A percentile compares a stretch with the other conserved stretches of the same genome.
These are phyloP conservation scores for Axinella damicornis DNA, from an alignment of 37 sponge, comb jelly and placozoan genomes.

Conservation along the genomic window DNA sequence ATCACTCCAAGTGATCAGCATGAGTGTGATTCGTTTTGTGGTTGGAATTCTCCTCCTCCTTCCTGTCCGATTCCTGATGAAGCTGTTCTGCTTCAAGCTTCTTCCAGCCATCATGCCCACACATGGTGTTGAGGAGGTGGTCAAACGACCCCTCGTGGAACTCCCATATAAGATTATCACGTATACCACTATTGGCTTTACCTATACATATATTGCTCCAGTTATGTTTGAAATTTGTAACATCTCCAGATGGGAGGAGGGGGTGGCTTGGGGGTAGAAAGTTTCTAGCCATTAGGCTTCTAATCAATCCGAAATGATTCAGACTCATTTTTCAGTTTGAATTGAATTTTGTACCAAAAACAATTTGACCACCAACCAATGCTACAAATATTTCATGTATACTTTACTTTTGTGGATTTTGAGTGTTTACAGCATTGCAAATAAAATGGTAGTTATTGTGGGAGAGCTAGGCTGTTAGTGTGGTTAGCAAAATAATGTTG, in stretches of 20 bases:
- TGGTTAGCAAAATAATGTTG: no score
- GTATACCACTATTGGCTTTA: constrained; percentile 81
- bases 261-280: not conserved
- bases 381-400: no score
- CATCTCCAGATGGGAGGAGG: constrained; percentile 43
- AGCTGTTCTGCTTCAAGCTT: constrained; percentile 81
- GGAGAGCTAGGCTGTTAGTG: no score
- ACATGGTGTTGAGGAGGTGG: constrained; percentile 72
- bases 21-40: constrained; percentile 67
- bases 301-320: no score
- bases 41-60: constrained; percentile 83
- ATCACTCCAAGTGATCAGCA: constrained; percentile 41
- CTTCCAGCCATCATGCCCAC: constrained; percentile 89
- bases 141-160: constrained; percentile 82
- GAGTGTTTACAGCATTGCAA: no score
- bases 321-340: no score
- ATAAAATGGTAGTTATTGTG: no score
- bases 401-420: no score
- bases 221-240: constrained; percentile 59
- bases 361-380: no score
- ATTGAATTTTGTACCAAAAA: no score
- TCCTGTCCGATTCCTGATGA: constrained; percentile 82
- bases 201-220: constrained; percentile 37
- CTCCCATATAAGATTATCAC: constrained; percentile 90
- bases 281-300: no score